Conservation (phyloP, 2,113 vertebrate genomes). For the Dasyurus viverrinus region DNA sequence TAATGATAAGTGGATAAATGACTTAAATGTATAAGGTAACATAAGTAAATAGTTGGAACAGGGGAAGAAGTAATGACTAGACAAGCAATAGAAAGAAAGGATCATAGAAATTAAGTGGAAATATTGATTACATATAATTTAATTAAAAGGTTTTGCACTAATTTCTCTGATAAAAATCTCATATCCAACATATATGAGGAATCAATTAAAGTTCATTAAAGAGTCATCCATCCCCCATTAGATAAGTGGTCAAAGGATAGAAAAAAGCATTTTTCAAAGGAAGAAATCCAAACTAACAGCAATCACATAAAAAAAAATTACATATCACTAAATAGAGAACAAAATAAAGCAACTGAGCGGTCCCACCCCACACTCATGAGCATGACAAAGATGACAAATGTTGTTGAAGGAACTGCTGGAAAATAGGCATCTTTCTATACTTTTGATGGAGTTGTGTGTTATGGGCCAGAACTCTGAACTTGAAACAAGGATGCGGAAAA, state of each 20-base stretch:
- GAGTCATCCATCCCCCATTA: neutral
- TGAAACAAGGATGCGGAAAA: too few species aligned
- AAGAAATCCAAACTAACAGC: neutral
- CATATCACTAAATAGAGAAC: neutral
- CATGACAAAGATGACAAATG: neutral
- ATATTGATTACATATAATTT: neutral
- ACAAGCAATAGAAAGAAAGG: too few species aligned
- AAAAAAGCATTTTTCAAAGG: too few species aligned
- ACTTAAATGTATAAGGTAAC: too few species aligned
- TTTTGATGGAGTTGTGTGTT: neutral
- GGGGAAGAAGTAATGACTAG: too few species aligned
- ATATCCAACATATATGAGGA: neutral
- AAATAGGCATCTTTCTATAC: neutral
- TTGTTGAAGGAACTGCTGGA: neutral
- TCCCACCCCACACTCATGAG: neutral
- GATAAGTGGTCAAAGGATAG: too few species aligned
- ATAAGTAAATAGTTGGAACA: too few species aligned
- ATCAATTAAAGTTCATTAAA: neutral
- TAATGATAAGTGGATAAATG: too few species aligned
- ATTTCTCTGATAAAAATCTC: neutral
- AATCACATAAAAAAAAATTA: neutral
- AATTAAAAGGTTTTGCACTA: neutral
- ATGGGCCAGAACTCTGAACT: too few species aligned
- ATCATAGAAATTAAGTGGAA: too few species aligned
- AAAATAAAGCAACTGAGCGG: neutral